Conservation (phyloP, 2,797 vertebrate genomes). For the Falco peregrinus region DNA sequence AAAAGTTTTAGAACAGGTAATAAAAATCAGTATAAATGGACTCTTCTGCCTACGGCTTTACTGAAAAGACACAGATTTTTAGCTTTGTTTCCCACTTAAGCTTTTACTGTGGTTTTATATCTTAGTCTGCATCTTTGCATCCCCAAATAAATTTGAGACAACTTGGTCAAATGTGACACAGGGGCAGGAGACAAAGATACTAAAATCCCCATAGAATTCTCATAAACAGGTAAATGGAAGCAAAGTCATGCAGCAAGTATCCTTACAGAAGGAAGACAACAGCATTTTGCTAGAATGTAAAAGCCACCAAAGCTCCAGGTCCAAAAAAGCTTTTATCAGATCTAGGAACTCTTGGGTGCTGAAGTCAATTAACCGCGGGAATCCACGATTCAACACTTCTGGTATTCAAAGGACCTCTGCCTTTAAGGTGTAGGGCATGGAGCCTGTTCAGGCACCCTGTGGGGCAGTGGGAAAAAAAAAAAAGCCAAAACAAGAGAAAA, state of each 20-base stretch:
- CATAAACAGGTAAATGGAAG: neutral
- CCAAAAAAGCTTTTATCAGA: neutral
- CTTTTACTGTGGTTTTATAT: neutral
- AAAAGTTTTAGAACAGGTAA: neutral
- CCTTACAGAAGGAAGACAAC: neutral
- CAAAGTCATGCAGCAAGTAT: neutral
- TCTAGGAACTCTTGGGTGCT: neutral
- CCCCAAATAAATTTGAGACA: neutral
- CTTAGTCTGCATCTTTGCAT: neutral
- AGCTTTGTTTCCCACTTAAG: neutral
- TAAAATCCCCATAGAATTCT: neutral
- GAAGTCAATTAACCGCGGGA: neutral
- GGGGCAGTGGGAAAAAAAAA: neutral
- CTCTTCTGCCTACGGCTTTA: neutral
- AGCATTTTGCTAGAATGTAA: neutral
- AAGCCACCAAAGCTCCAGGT: neutral
- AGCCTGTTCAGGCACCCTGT: neutral
- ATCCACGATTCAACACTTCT: neutral
- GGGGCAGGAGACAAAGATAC: neutral
- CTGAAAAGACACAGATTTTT: neutral
- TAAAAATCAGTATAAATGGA: neutral
- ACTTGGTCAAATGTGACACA: neutral
- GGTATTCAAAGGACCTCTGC: neutral
- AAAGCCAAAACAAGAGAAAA: neutral
- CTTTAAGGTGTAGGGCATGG: neutral